Conservation (phyloP, 2,113 vertebrate genomes). For the Chloropsis hardwickii region DNA sequence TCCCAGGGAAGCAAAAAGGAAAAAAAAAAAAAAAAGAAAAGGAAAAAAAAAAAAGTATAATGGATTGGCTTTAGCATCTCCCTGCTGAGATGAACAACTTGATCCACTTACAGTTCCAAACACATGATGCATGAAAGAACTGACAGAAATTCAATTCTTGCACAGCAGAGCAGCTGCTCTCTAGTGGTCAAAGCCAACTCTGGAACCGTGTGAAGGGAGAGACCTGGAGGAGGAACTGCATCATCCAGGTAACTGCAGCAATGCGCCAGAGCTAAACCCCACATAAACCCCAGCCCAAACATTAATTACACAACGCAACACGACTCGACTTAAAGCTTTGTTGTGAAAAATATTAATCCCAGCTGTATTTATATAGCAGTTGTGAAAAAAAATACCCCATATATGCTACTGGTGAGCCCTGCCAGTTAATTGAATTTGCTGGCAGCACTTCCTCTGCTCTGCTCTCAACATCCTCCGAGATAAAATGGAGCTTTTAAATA, state of each 20-base stretch:
- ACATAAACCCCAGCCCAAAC: conserved; percentile 58
- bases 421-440: conserved; percentile 80
- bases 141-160: conserved; percentile 78
- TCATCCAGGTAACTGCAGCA: conserved; percentile 63
- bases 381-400: conserved; percentile 69
- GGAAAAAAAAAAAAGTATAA: conserved; percentile 47
- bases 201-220: conserved; percentile 69
- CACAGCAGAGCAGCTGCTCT: conserved; percentile 80
- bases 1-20: not conserved
- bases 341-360: conserved; percentile 77
- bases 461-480: conserved; percentile 79
- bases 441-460: conserved; percentile 75
- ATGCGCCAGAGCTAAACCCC: conserved; percentile 44
- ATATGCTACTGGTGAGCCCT: conserved; percentile 69
- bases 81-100: conserved; percentile 79
- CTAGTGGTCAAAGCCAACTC: conserved; percentile 77
- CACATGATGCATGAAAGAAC: conserved; percentile 79
- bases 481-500: conserved; percentile 79
- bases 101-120: conserved; percentile 80
- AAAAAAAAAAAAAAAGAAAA: not conserved
- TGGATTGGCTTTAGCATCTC: conserved; percentile 75
- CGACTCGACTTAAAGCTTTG: conserved; percentile 69
- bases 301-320: conserved; percentile 66
- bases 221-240: conserved; percentile 66
- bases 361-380: conserved; percentile 79